Conservation (phyloP, 2,888 invertebrate species). For the Sisyra terminalis region DNA sequence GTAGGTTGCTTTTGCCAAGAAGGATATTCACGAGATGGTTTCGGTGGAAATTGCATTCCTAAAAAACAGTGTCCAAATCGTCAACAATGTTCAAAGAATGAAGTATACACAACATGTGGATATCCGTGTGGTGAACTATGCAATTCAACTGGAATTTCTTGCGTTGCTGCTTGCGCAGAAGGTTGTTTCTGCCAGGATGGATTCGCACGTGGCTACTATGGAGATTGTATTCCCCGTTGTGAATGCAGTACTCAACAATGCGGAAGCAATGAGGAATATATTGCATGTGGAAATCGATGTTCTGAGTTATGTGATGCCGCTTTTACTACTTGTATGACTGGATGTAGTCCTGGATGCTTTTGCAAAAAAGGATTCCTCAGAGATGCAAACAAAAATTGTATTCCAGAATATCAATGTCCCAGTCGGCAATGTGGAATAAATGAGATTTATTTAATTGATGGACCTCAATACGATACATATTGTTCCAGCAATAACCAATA, state of each 20-base stretch:
- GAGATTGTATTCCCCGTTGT: no score
- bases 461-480: background rate
- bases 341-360: background rate
- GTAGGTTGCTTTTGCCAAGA: constrained; percentile 16
- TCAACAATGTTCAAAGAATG: background rate
- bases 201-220: no score
- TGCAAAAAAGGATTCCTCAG: background rate
- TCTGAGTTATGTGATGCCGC: background rate
- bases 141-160: background rate
- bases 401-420: background rate
- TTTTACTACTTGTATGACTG: background rate
- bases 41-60: constrained; percentile 15
- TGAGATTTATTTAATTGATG: background rate
- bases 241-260: background rate
- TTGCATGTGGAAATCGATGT: background rate
- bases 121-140: background rate
- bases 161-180: no score
- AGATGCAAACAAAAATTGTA: background rate
- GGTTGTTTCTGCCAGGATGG: no score
- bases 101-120: background rate
- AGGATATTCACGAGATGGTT: constrained; percentile 15
- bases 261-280: background rate
- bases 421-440: background rate
- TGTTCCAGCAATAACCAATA: background rate
- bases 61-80: background rate